Conservation (phyloP, 2,797 vertebrate genomes). For the Rhincodon typus region DNA sequence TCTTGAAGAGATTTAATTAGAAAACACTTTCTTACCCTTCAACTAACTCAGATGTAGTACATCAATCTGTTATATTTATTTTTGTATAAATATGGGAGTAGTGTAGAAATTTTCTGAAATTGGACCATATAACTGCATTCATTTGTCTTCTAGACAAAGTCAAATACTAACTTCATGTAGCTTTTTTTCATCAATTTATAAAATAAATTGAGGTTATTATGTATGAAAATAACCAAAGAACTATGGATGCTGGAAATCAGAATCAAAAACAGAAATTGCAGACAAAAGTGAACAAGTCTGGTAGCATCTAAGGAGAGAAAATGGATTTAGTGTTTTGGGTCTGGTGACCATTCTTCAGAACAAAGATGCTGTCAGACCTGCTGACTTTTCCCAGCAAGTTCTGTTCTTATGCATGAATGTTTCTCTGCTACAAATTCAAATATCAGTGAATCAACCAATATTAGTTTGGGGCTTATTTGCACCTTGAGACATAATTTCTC, state of each 20-base stretch:
- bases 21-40: neutral
- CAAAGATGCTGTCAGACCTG: too few relatives aligned
- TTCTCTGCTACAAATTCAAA: neutral
- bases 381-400: too few relatives aligned
- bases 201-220: too few relatives aligned
- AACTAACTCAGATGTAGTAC: neutral
- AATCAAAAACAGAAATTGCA: too few relatives aligned
- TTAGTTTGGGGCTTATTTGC: neutral
- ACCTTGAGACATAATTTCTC: neutral
- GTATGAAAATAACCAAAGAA: too few relatives aligned
- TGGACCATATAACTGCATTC: neutral
- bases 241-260: too few relatives aligned
- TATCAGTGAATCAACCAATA: neutral
- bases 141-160: neutral
- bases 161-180: neutral
- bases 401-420: too few relatives aligned
- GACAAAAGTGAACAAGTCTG: too few relatives aligned
- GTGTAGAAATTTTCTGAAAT: neutral
- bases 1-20: neutral
- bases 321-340: too few relatives aligned
- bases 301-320: too few relatives aligned
- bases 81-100: neutral
- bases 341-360: too few relatives aligned
- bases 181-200: neutral
- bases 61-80: neutral